Conservation (phyloP, 2,113 vertebrate genomes). For the Catharus minimus region DNA sequence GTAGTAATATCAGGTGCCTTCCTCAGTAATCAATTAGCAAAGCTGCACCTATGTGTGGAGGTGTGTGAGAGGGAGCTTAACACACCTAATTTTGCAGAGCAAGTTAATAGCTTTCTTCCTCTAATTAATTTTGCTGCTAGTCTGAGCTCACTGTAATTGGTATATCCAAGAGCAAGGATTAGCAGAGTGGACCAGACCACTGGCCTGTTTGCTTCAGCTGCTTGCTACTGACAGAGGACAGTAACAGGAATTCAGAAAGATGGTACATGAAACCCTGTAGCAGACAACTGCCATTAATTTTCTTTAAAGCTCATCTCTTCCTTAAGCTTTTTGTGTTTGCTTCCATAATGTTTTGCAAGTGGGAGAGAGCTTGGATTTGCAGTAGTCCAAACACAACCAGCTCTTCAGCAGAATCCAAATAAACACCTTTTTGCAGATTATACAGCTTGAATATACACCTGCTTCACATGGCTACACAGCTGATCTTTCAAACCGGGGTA, state of each 20-base stretch:
- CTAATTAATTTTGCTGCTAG: conserved; percentile 46
- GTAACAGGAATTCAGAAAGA: not conserved
- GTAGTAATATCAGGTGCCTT: not conserved
- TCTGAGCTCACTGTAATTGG: conserved; percentile 10
- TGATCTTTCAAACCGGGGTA: not conserved
- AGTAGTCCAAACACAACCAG: not conserved
- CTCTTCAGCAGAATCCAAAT: not conserved
- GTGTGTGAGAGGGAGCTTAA: conserved; percentile 8
- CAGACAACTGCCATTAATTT: not conserved
- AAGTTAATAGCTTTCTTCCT: conserved; percentile 40
- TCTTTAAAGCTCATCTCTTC: not conserved
- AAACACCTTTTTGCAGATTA: not conserved
- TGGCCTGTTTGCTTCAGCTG: not conserved
- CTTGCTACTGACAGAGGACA: not conserved
- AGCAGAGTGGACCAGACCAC: not conserved
- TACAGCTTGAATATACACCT: not conserved
- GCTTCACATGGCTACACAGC: not conserved
- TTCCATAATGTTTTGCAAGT: not conserved
- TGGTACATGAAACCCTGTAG: not conserved
- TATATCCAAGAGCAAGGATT: conserved; percentile 27
- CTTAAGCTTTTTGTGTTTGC: not conserved
- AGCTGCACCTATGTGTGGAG: not conserved
- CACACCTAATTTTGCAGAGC: conserved; percentile 22
- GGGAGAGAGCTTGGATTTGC: not conserved
- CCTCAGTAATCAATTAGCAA: conserved; percentile 31